phyloP scores from a whole-genome alignment of 1,140 invertebrate species.

The Drosophila littoralis region DNA sequence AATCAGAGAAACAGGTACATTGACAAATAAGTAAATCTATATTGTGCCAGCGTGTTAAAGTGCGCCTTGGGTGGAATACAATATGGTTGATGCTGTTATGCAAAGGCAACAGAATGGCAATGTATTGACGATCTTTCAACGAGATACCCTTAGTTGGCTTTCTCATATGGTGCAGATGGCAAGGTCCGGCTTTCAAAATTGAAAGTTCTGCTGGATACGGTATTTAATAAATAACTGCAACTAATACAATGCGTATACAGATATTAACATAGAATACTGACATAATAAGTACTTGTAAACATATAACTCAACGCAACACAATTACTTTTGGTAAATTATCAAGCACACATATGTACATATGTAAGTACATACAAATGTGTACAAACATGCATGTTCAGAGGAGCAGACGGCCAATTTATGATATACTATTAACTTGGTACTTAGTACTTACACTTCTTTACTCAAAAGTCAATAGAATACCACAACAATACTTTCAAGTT shows the following conservation, averaged over 20 bases:
- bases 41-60: too few species aligned
- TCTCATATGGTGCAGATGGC: too few species aligned
- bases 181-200: too few species aligned
- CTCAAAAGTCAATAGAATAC: slow-evolving; percentile 2
- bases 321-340: too few species aligned
- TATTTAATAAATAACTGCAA: too few species aligned
- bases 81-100: not conserved
- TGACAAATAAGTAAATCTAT: slow-evolving; percentile 4
- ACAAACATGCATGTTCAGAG: slow-evolving; percentile 1
- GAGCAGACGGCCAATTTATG: not conserved
- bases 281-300: too few species aligned
- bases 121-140: not conserved
- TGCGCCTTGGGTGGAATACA: not conserved
- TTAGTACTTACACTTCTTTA: slow-evolving; percentile 33
- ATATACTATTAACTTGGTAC: not conserved
- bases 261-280: too few species aligned
- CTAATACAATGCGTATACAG: too few species aligned
- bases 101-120: not conserved
- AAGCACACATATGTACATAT: slow-evolving; percentile 6
- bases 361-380: not conserved
- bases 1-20: not conserved
- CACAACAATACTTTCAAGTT: slow-evolving; percentile 23
- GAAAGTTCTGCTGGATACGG: too few species aligned
- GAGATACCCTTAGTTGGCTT: not conserved
- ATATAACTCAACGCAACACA: too few species aligned